phyloP scores from a whole-genome alignment of 2,888 invertebrate genomes.

The Minunthozetes semirufus region DNA sequence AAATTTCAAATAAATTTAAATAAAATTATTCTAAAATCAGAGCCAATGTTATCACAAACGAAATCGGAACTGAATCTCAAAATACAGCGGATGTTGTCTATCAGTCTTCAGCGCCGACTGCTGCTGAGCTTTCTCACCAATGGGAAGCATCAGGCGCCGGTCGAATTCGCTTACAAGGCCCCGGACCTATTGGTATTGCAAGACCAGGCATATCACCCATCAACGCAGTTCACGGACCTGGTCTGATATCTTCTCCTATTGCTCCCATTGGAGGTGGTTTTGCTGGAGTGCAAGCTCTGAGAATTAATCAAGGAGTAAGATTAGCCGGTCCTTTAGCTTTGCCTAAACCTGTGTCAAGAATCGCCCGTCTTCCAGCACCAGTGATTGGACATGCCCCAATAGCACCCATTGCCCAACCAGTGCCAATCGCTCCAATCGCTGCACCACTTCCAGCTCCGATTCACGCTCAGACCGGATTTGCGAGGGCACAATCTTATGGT shows the following conservation, averaged over 20 bases:
- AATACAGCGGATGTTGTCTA: constrained; percentile 29
- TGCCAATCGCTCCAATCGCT: too few relatives aligned
- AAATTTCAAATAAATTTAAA: neutral
- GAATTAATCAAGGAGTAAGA: neutral
- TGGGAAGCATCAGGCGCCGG: constrained; percentile 31
- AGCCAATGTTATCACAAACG: constrained; percentile 36
- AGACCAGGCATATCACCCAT: neutral
- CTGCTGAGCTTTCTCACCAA: neutral
- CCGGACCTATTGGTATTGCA: neutral
- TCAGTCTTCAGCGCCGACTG: constrained; percentile 34
- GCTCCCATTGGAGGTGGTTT: neutral
- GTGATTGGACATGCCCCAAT: too few relatives aligned
- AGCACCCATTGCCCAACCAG: too few relatives aligned
- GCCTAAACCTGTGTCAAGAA: neutral
- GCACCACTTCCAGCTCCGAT: too few relatives aligned
- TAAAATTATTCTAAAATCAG: neutral
- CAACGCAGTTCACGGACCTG: neutral
- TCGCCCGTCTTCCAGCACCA: neutral
- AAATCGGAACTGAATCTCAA: constrained; percentile 38
- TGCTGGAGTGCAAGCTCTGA: neutral
- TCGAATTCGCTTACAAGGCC: neutral
- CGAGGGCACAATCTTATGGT: too few relatives aligned
- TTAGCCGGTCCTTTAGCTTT: neutral
- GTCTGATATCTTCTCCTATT: neutral
- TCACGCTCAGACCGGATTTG: too few relatives aligned